Evolutionary conservation across 2,888 invertebrate genomes (phyloP), one percentile per base, ranked within the genome.

Genomic region (Drosophila longiperda): DNA sequence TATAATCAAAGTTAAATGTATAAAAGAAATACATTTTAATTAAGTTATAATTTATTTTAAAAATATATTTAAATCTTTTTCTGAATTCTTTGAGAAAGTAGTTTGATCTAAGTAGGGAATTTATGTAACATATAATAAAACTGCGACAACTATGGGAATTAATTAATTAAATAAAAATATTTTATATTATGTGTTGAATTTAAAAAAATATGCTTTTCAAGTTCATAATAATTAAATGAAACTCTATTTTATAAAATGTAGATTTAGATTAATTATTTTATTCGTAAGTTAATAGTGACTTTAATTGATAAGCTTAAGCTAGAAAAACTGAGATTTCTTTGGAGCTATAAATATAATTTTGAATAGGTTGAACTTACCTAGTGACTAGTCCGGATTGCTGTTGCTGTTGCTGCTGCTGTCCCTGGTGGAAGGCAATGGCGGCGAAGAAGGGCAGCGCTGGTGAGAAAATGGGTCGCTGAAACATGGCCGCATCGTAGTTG

Each of bases 401-500:
- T 9, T 92, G 92, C 17, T 88, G 88, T 23, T 83, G 93, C 64
- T 92, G 93, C 74, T 87, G 93, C 66, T 93, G 93, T 64, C 85
- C 85, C 83, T 93, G 93, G 63, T 93, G 93, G 68, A 93, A 92
- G 69, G 93, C 93, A 73, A 93, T 91, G 57, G 93, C 93, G 73
- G 93, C 93, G 70, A 93, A 90, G 67, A 92, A 90, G 58, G 93
- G 93, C 72, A 93, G 90, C 60, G 91, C 92, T 52, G 93, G 93
- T 61, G 93, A 90, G 69, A 93, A 84, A 50, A 93, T 87, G 32
- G 93, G 92, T 32, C 93, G 89, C 65, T 91, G 93, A 72, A 93
- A 91, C 91, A 93, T 92, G 75, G 89, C 87, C 61, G 92, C 92
- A 49, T 93, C 93, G 52, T 93, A 93, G 74, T 91, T 92, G 73